Conservation (phyloP, 2,888 invertebrate species). For the Leucoptera coffeella region DNA sequence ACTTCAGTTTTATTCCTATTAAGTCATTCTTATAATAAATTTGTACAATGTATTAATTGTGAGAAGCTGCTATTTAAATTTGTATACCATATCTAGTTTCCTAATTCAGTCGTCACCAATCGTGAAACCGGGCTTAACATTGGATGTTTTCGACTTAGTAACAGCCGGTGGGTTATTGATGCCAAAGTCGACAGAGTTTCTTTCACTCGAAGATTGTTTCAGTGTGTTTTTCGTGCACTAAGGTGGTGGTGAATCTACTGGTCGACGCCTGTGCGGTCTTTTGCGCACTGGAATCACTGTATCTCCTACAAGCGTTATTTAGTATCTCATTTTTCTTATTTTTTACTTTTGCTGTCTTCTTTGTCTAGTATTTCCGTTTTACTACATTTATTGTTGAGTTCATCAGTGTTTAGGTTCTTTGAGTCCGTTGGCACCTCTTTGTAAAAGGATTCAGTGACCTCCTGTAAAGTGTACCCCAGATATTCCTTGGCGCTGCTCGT, state of each 20-base stretch:
- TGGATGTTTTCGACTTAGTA: slow-evolving; percentile 24
- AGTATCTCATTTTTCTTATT: slow-evolving; percentile 19
- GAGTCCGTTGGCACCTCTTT: slow-evolving; percentile 39
- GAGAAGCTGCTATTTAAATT: too few species aligned
- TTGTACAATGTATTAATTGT: too few species aligned
- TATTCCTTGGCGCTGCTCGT: slow-evolving; percentile 17
- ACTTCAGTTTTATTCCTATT: too few species aligned
- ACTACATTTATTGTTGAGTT: slow-evolving; percentile 19
- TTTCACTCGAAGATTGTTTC: too few species aligned
- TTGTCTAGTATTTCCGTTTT: slow-evolving; percentile 19
- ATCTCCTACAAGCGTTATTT: slow-evolving; percentile 30
- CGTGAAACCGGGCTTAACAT: slow-evolving; percentile 29
- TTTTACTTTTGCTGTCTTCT: slow-evolving; percentile 19
- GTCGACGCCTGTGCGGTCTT: slow-evolving; percentile 18
- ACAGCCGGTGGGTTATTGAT: slow-evolving; percentile 16
- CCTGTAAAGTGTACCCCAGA: slow-evolving; percentile 25
- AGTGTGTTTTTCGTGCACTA: slow-evolving; percentile 25
- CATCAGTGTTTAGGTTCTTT: slow-evolving; percentile 32
- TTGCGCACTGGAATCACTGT: slow-evolving; percentile 31
- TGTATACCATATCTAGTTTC: too few species aligned
- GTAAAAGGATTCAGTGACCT: slow-evolving; percentile 28
- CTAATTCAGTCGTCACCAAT: slow-evolving; percentile 16
- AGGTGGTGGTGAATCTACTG: slow-evolving; percentile 35
- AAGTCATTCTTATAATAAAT: too few species aligned
- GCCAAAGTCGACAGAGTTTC: too few species aligned